These are phyloP conservation scores for Xyrichtys novacula DNA, from an alignment of 2,797 vertebrate genomes.

Conservation along the genomic window DNA sequence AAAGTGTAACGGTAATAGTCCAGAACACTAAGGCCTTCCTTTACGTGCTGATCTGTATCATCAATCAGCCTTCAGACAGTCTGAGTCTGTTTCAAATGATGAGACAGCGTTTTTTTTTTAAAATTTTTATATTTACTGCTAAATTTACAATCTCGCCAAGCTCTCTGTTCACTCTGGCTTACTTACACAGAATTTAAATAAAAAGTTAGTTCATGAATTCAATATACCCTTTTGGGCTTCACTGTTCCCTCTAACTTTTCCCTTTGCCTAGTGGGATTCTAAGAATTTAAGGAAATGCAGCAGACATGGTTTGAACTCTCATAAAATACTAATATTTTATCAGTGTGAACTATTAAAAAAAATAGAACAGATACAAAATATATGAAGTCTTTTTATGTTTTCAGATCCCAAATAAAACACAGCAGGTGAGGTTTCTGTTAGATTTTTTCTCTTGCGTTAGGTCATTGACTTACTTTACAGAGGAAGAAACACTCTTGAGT, in stretches of 20 bases:
- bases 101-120: too few relatives aligned
- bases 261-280: too few relatives aligned
- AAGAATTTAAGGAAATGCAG: too few relatives aligned
- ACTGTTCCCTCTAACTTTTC: background rate
- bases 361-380: background rate
- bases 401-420: slow-evolving; percentile 2
- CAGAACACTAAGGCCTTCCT: too few relatives aligned
- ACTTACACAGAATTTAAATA: too few relatives aligned
- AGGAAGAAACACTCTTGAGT: slow-evolving; percentile 41
- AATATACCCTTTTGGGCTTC: background rate
- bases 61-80: background rate
- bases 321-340: background rate
- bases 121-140: background rate
- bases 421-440: background rate
- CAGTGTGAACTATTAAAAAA: background rate
- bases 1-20: too few relatives aligned
- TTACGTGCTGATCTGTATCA: background rate
- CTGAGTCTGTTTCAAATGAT: background rate
- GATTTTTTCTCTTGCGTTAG: background rate
- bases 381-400: too few relatives aligned
- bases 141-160: background rate
- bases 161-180: slow-evolving; percentile 22
- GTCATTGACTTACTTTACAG: slow-evolving; percentile 72
- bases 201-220: background rate
- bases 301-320: too few relatives aligned